Base-by-base conservation (phyloP, 2,797 vertebrate species). In the Pangasius larnaudii region DNA sequence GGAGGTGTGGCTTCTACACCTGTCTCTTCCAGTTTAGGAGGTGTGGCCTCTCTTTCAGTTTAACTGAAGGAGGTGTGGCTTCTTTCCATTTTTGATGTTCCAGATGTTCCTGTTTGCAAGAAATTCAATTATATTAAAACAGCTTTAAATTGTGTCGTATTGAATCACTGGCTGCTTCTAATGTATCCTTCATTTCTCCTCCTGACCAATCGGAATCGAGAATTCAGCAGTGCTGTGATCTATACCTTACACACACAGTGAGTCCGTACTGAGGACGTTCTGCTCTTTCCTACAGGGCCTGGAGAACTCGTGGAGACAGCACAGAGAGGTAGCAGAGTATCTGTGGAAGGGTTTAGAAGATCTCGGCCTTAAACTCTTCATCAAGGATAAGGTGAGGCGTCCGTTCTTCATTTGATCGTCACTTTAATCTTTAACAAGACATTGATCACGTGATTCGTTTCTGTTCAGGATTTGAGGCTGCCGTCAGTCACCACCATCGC, bases 401-500 rank as follows among this genome's bases (percentile, higher is more conserved):
- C 84, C 71, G 0, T 14, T 39, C 49, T 2, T 36, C 49, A 39
- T 7, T 11, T 22, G 14, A 69, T 63, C 59, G 5, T 71, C 16
- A 51, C 36, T 27, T 27, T 5, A 5, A 39, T 51, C n/a, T 46
- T 49, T 11, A 22, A 30, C 2, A 7, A 59, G 4, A 46, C 5
- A 1, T 2, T 5, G 4, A 24, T 14, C 53, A 46, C 13, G 0
- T 46, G 59, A 33, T 2, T 42, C 14, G 10, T 78, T 81, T 91
- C 14, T 13, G 49, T 74, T 33, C 93, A 99, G 99, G 95, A 95
- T 0, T 88, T 96, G 3, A 96, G 98, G 56, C 96, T 99, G 63
- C 98, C 98, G 65, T 99, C 98, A 0, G 93, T 99, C 89, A 99
- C 98, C 91, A 96, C 98, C 0, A 93, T 99, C 82, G 92, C 82